Conservation (phyloP, 2,888 invertebrate genomes). For the Ptychoptera albimana region DNA sequence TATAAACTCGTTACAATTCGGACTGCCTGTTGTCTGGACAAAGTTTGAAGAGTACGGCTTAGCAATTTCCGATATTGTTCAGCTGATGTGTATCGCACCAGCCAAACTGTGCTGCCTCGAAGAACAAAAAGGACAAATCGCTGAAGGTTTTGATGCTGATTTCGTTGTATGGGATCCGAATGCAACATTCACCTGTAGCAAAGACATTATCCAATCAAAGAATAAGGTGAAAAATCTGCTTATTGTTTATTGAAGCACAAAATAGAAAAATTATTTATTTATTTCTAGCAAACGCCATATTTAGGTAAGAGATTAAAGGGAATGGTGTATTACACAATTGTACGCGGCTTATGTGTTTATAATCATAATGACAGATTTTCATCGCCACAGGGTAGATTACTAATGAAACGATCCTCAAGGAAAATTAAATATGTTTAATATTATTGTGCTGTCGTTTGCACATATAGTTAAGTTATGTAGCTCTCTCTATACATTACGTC, state of each 20-base stretch:
- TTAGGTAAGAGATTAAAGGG: constrained; percentile 41
- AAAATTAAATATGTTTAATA: too few species aligned
- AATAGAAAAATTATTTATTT: constrained; percentile 9
- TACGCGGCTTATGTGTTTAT: constrained; percentile 47
- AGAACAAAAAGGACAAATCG: constrained; percentile 42
- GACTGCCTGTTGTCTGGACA: constrained; percentile 56
- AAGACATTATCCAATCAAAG: constrained; percentile 44
- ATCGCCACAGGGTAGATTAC: constrained; percentile 26
- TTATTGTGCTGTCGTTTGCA: too few species aligned
- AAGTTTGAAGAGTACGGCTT: constrained; percentile 38
- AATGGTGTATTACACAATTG: constrained; percentile 44
- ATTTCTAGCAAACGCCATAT: constrained; percentile 46
- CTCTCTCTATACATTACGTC: too few species aligned
- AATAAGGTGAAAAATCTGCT: constrained; percentile 39
- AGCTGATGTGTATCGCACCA: constrained; percentile 42
- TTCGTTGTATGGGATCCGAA: constrained; percentile 56
- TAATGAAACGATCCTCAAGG: constrained; percentile 8
- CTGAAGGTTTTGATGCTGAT: constrained; percentile 50
- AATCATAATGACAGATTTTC: constrained; percentile 26
- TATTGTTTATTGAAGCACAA: constrained; percentile 3
- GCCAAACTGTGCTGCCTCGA: constrained; percentile 45
- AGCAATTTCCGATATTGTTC: constrained; percentile 36
- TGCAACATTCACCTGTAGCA: constrained; percentile 36
- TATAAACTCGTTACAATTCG: constrained; percentile 55
- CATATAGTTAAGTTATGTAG: too few species aligned